Evolutionary conservation across 2,113 vertebrate genomes (phyloP), one percentile per base, ranked within the genome.

Genomic region (Tylochromis polylepis): DNA sequence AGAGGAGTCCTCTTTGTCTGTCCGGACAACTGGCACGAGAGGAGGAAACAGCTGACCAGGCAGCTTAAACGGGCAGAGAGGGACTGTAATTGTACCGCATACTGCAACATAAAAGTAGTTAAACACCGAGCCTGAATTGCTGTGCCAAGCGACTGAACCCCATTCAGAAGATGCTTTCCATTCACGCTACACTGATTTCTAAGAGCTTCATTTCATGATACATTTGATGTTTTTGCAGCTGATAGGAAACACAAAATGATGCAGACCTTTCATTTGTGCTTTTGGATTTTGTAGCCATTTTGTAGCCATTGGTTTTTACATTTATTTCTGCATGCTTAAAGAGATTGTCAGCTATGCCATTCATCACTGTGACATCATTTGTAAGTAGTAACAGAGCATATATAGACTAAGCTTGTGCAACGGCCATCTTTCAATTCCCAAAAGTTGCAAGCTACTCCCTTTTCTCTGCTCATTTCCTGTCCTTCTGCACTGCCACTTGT

Each of bases 1-100:
- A 88, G 91, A 92, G 92, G 82, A 72, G 84, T 86, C 84, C 41
- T 81, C 90, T 92, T 91, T 93, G 92, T 95, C 89, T 95, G 94
- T 87, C 86, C 29, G 57, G 12, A 51, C 85, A 91, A 88, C 95
- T 96, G 89, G 91, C 55, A 91, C 65, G 58, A 93, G 87, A 87
- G 88, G 81, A 81, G 82, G 90, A 87, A 92, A 82, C 87, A 94
- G 92, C 91, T 93, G 87, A 95, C 59, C n/a, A 29, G 58, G 24
- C 77, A 59, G 20, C 57, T 59, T 77, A 88, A 83, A 53, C n/a
- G 6, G n/a, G 67, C 59, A 78, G 34, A 58, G 29, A 6, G 51
- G 22, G 34, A 29, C 36, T 85, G 75, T 57, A 20, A 36, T 65
- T 62, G n/a, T 8, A 5, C 78, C 24, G 3, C 15, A 15, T 2